Evolutionary conservation across 2,888 invertebrate species (phyloP), one percentile per base, ranked within the genome.

Genomic region (Eilema caniola): DNA sequence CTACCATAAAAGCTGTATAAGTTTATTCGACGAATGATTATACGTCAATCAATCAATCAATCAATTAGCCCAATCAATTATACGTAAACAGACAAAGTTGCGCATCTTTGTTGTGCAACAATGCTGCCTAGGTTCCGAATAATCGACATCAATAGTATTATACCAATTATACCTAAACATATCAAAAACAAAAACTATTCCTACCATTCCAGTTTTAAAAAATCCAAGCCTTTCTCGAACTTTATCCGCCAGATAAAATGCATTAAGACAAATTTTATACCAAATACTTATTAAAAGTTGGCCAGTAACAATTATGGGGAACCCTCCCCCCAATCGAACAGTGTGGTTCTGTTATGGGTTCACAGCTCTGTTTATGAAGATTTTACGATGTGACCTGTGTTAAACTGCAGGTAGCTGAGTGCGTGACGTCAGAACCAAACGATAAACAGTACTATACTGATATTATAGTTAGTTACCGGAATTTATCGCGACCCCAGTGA

Each of bases 211-310:
- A 70, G 5, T 11, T 23, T 69, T 70, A 8, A 53, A n/a, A 12
- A 72, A 62, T 82, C 76, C 47, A 56, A 70, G 72, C 3, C 1
- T 12, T 59, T 64, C 12, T 28, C 12, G 65, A 69, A 47, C 12
- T 69, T 75, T 31, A 69, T 61, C 28, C 61, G 20, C 63, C 61
- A 59, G 73, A 73, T 73, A 69, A 72, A 24, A 60, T 66, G 59
- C 25, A 57, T 70, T 74, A 37, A 69, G 61, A 65, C 12, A 65
- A 67, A 66, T 72, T 76, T 67, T 41, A 41, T 11, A 25, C 16
- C 71, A 62, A 72, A 57, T 66, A 69, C 69, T 78, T 74, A 72
- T 68, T 66, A 75, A 77, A 31, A 65, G 59, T 75, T 73, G 66
- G 62, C 47, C 41, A 62, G 33, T 66, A 8, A 70, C 65, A 59